Base-by-base conservation (phyloP, 2,888 invertebrate genomes). In the Kryphioiulus occultus region DNA sequence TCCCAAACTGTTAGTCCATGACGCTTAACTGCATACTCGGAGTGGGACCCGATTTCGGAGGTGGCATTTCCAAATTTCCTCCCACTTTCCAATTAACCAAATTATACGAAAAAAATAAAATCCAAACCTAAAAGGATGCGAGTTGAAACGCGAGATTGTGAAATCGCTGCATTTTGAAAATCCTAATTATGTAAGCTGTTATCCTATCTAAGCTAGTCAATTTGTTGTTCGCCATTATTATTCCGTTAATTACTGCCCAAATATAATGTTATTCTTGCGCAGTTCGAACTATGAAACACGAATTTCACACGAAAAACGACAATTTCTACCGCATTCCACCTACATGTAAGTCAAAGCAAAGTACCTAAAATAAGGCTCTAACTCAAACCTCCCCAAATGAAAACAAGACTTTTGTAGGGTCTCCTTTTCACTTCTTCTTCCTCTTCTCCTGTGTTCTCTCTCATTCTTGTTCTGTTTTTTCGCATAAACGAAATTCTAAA, bases 201-300 rank as follows among this genome's bases (percentile, higher is more conserved):
- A 78, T 78, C 78, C 78, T 78, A 78, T 78, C 78, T 78, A 78
- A 78, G 78, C 78, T 78, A 78, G 78, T 78, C 78, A 78, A 78
- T 78, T 78, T 78, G 78, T 78, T 78, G 78, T 78, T 78, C 30
- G 78, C 78, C 78, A 15, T 26, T 78, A 78, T 78, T 78, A 78
- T 78, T 78, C 78, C 78, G 78, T 78, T 78, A 78, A 78, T 30
- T 78, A 78, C 78, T 78, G 78, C 78, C 78, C 78, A 78, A 78
- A 78, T 78, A 78, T 78, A 78, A 78, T 78, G 78, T 78, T 78
- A 78, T 78, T 78, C 78, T 78, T 78, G 78, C 78, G 78, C 78
- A 78, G 78, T 78, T 78, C 78, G 15, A 30, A 30, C 35, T 78
- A 30, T 78, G 30, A 26, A 78, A 78, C 78, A 22, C 78, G 78